Conservation (phyloP, 2,797 vertebrate genomes). For the Cossypha niveicapilla region DNA sequence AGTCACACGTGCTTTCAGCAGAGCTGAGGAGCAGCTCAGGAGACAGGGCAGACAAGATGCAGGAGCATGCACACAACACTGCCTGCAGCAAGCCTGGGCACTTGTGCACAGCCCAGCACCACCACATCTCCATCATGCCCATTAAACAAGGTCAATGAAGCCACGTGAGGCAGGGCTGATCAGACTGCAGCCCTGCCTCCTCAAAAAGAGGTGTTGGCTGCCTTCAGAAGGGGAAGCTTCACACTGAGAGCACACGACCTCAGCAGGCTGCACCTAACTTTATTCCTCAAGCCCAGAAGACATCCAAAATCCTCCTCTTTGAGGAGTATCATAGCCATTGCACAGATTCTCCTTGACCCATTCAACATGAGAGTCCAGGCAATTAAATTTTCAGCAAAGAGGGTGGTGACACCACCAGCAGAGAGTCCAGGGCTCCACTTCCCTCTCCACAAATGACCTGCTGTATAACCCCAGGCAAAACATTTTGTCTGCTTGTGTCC, state of each 20-base stretch:
- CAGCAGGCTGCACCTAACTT: not conserved
- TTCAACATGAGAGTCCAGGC: fast-evolving
- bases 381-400: not conserved
- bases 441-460: not conserved
- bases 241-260: not conserved
- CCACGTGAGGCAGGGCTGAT: fast-evolving
- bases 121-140: fast-evolving
- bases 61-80: not conserved
- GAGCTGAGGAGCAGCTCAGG: not conserved
- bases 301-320: not conserved
- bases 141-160: fast-evolving
- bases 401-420: not conserved
- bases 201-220: fast-evolving
- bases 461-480: not conserved
- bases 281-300: not conserved
- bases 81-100: not conserved
- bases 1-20: not conserved
- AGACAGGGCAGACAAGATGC: not conserved
- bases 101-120: fast-evolving
- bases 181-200: not conserved
- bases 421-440: not conserved
- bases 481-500: not conserved
- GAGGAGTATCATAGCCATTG: not conserved
- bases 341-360: not conserved
- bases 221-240: not conserved